Evolutionary conservation across 2,797 vertebrate species (phyloP).

Genomic region (Aratinga solstitialis): DNA sequence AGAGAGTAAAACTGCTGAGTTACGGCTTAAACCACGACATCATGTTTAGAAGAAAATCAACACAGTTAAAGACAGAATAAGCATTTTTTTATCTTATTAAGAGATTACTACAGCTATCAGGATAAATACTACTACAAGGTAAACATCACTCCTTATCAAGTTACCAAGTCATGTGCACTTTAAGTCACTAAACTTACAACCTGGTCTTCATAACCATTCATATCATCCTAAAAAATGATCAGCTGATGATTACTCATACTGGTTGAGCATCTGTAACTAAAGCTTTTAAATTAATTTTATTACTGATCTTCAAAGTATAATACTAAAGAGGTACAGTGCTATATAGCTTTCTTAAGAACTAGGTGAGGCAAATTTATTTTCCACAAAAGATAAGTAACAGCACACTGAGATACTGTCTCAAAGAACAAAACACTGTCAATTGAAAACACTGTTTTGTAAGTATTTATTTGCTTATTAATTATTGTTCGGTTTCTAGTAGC

Average conservation of each 20-base stretch:
- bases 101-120: background rate
- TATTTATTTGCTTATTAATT: background rate
- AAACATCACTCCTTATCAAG: accelerated
- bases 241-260: background rate
- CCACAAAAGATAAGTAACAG: background rate
- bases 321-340: background rate
- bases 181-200: background rate
- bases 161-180: background rate
- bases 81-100: background rate
- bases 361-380: background rate
- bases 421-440: background rate
- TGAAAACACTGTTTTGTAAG: background rate
- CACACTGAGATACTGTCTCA: background rate
- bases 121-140: background rate
- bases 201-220: background rate
- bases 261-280: background rate
- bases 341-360: background rate
- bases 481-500: background rate
- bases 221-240: background rate
- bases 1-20: too few relatives aligned
- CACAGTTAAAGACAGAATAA: background rate
- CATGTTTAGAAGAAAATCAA: background rate
- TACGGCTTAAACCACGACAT: too few relatives aligned
- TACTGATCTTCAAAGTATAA: background rate
- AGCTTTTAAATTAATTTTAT: background rate